Evolutionary conservation across 2,797 vertebrate genomes (phyloP).

Genomic region (Muraenolepis orangiensis): DNA sequence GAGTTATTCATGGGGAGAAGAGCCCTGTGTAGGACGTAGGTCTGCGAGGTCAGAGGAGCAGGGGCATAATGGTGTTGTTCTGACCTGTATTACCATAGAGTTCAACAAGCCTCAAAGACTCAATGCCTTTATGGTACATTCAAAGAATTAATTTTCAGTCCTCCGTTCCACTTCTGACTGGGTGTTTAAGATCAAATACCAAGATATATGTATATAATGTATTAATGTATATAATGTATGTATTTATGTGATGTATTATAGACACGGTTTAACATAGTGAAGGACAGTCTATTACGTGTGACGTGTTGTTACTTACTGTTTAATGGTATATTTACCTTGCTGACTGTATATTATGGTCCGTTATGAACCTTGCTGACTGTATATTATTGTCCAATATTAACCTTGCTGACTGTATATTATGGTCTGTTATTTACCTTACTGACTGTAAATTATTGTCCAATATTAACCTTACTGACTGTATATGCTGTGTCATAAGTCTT

Average conservation of each 20-base stretch:
- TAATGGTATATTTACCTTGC: neutral
- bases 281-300: neutral
- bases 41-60: neutral
- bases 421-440: neutral
- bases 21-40: too few relatives aligned
- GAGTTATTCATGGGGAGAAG: neutral
- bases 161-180: too few relatives aligned
- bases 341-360: neutral
- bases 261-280: neutral
- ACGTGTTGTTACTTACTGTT: neutral
- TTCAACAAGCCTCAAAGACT: too few relatives aligned
- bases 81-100: neutral
- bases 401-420: neutral
- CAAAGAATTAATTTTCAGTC: too few relatives aligned
- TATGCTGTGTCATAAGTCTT: neutral
- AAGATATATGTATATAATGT: too few relatives aligned
- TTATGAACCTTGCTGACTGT: neutral
- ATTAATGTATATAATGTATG: too few relatives aligned
- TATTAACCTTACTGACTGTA: neutral
- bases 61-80: neutral
- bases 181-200: too few relatives aligned
- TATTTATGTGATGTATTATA: too few relatives aligned
- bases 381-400: neutral
- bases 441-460: slow-evolving; percentile 3
- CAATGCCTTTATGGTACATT: too few relatives aligned